Evolutionary conservation across 2,888 invertebrate genomes (phyloP), one percentile per base, ranked within the genome.

Genomic region (Coenonympha glycerion): DNA sequence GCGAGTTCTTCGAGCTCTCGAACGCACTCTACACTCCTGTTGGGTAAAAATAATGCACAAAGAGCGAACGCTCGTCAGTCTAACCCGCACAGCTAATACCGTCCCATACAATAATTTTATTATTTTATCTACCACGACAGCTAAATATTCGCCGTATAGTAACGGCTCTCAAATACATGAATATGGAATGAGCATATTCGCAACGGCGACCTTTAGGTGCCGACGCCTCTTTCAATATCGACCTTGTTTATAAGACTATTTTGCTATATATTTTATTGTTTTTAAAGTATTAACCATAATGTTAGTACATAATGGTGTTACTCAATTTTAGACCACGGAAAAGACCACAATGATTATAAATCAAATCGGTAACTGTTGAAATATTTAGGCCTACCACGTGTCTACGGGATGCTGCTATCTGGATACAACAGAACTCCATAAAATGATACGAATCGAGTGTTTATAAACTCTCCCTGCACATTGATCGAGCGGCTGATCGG

Each of bases 241-340:
- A 47, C 22, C 24, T 18, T 19, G 31, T 34, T 15, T 28, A 26
- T 39, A 31, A 46, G 13, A 48, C 40, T 41, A 46, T 30, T 28
- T 36, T 41, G 37, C 40, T 51, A 48, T 40, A 45, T 22, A n/a
- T n/a, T n/a, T 47, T 51, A 53, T 47, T 53, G 49, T 47, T 49
- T 47, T 54, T 49, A 59, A 69, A 71, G 73, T 70, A 60, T 63
- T 60, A 66, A 59, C 60, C 61, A 63, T 64, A 61, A 60, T 58
- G 8, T 19, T 63, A 61, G 58, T 61, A 56, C 62, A 9, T 54
- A 22, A 51, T 44, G 42, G 44, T 40, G 46, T 47, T 33, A 44
- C 15, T 44, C 34, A 44, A 42, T 31, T 42, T 44, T 39, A 31
- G 31, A 46, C 22, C 19, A 26, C 37, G 37, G 34, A 18, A 39